Evolutionary conservation across 2,113 vertebrate genomes (phyloP).

Genomic region (Crotalus tigris): DNA sequence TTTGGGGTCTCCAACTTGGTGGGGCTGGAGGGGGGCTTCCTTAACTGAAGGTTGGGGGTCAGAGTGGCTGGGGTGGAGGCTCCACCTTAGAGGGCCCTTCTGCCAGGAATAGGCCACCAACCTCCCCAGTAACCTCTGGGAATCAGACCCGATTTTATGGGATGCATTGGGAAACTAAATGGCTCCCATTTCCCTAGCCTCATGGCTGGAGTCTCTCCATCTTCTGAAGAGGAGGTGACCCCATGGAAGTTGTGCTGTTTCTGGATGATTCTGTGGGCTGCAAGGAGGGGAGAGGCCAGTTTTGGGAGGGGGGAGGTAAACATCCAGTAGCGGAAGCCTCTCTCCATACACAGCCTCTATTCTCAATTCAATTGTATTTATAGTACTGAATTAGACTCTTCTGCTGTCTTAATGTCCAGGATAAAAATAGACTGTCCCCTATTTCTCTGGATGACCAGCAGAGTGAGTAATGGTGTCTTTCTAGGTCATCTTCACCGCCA

Average conservation of each 20-base stretch:
- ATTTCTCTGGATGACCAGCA: background rate
- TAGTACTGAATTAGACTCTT: slow-evolving; percentile 18
- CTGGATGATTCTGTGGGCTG: accelerated
- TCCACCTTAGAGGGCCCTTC: background rate
- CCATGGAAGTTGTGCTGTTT: background rate
- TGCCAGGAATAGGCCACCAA: background rate
- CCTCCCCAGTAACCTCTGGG: background rate
- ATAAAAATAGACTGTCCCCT: slow-evolving; percentile 4
- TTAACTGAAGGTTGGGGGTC: background rate
- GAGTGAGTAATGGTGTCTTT: background rate
- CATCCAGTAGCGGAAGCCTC: background rate
- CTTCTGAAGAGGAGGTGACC: background rate
- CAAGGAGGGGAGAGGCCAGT: background rate
- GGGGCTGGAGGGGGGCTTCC: background rate
- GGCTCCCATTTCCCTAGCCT: background rate
- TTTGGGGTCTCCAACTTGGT: background rate
- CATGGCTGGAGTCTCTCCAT: background rate
- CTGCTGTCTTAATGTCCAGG: background rate
- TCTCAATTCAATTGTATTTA: background rate
- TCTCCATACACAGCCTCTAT: accelerated
- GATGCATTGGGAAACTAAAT: background rate
- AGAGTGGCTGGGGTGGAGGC: background rate
- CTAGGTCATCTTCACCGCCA: background rate
- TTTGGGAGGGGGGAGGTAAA: background rate
- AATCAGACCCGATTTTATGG: background rate